Evolutionary conservation across 2,113 vertebrate species (phyloP).

Genomic region (Catharus bicknelli): DNA sequence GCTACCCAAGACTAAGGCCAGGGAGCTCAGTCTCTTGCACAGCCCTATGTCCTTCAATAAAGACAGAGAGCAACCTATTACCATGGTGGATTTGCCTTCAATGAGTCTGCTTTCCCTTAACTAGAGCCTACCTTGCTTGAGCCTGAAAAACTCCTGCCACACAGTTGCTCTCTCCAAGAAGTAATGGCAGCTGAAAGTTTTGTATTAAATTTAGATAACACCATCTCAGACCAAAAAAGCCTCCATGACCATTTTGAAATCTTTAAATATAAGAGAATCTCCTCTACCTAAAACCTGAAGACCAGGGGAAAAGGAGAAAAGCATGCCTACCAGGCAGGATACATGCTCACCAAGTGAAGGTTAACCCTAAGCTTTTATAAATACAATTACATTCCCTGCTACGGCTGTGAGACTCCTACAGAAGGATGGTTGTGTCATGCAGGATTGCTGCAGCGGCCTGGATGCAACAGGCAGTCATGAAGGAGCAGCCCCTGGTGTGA

Average conservation of each 20-base stretch:
- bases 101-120: neutral
- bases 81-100: neutral
- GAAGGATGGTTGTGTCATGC: neutral
- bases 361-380: neutral
- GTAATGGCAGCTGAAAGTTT: neutral
- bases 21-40: fast-evolving
- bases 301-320: neutral
- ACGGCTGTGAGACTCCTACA: neutral
- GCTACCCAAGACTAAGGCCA: neutral
- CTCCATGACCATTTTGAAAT: neutral
- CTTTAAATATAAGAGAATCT: neutral
- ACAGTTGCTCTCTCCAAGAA: neutral
- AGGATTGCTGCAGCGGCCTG: neutral
- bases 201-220: neutral
- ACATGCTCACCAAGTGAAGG: neutral
- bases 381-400: neutral
- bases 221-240: neutral
- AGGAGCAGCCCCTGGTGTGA: neutral
- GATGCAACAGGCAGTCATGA: neutral
- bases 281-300: neutral
- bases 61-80: neutral
- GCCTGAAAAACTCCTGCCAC: neutral
- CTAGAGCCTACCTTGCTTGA: neutral
- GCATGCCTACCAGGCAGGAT: neutral
- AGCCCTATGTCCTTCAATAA: neutral